These are phyloP conservation scores for Sus cebifrons DNA, from an alignment of 2,797 vertebrate species.

Conservation along the genomic window DNA sequence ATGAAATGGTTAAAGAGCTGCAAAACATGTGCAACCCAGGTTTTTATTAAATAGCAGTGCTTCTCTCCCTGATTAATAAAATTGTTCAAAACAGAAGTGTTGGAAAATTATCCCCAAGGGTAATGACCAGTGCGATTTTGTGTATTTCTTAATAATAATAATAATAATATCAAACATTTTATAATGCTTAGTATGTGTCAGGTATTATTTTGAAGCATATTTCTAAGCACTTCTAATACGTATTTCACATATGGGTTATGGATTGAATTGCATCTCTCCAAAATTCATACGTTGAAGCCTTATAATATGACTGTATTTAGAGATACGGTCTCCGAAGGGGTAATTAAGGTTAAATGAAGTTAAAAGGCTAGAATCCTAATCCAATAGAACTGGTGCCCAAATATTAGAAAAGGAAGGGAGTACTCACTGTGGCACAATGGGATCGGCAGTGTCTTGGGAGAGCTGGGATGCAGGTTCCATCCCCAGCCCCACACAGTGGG, in stretches of 20 bases:
- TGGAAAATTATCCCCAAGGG: slow-evolving; percentile 16
- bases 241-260: not conserved
- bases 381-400: not conserved
- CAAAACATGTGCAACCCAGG: not conserved
- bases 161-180: not conserved
- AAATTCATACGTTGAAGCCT: too few species aligned
- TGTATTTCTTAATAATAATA: not conserved
- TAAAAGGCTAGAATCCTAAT: not conserved
- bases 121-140: not conserved
- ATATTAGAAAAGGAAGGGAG: too few species aligned
- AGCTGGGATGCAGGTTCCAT: too few species aligned
- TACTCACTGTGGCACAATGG: too few species aligned
- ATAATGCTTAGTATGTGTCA: not conserved
- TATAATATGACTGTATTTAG: too few species aligned
- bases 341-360: too few species aligned
- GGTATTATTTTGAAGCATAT: not conserved
- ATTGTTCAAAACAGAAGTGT: slow-evolving; percentile 5
- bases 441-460: too few species aligned
- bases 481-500: too few species aligned
- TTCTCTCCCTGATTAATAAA: not conserved
- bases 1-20: not conserved
- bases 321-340: too few species aligned
- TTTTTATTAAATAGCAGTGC: not conserved
- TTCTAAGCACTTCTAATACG: not conserved
- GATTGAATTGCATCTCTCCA: not conserved